Percentiles rank a stretch among this genome's conserved stretches.
Evolutionary conservation across 37 sponge, comb jelly and placozoan genomes (phyloP).

Genomic region (Tethya wilhelma): DNA sequence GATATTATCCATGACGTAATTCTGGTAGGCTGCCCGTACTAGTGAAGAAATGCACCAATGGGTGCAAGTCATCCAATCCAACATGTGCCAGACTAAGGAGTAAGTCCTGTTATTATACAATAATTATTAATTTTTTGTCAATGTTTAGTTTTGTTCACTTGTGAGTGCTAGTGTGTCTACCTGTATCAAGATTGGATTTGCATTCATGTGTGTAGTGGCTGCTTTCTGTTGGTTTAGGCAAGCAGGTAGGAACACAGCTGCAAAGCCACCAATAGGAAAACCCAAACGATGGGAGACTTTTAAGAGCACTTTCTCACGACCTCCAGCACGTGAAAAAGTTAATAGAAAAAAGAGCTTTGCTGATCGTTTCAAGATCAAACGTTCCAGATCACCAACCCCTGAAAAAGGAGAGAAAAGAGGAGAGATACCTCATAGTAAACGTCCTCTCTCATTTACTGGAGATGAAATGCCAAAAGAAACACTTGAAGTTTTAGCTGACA

Average conservation of each 20-base stretch:
- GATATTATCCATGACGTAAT: background rate
- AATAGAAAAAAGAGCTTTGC: slow-evolving; percentile 19
- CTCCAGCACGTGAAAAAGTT: no score
- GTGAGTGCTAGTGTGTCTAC: background rate
- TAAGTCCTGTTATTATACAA: background rate
- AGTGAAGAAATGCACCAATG: slow-evolving; percentile 67
- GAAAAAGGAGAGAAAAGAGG: no score
- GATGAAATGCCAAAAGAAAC: background rate
- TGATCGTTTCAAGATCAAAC: background rate
- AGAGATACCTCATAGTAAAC: background rate
- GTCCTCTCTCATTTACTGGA: slow-evolving; percentile 13
- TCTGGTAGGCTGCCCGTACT: slow-evolving; percentile 66
- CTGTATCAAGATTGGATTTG: no score
- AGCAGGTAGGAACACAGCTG: background rate
- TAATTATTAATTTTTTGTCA: slow-evolving; percentile 5
- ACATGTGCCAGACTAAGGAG: background rate
- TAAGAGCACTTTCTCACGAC: no score
- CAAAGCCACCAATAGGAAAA: background rate
- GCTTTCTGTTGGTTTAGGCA: background rate
- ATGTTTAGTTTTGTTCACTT: background rate
- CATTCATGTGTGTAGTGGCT: no score
- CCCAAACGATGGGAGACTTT: slow-evolving; percentile 46
- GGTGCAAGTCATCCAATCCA: slow-evolving; percentile 64
- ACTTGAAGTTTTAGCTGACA: slow-evolving; percentile 3
- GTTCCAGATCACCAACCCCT: no score